Base-by-base conservation (phyloP, 1,140 invertebrate genomes). In the Ceratina calcarata region DNA sequence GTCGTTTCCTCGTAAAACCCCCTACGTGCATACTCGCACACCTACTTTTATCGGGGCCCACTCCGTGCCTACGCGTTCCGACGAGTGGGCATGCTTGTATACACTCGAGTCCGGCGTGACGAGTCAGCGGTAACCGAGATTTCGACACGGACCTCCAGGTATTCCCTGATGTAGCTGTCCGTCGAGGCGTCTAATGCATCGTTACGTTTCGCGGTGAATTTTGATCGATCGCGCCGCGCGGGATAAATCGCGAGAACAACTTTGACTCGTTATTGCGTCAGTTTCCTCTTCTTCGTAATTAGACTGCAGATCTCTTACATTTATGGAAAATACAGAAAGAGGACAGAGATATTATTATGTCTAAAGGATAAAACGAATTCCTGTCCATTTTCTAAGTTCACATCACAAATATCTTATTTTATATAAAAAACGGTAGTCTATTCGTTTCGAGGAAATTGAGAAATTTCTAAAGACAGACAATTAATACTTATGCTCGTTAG, bases 101-200 rank as follows among this genome's bases (percentile, higher is more conserved):
- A 67, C 78, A 45, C 37, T 45, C 37, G 67, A 86, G 70, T 75
- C 70, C 77, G 71, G 61, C 60, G 66, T 67, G 84, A 85, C 88
- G 86, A 91, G 81, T 90, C 90, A 91, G 89, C 90, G 77, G 66
- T 64, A 69, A 72, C 27, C 62, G 70, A 78, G 85, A 89, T 91
- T 91, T 90, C 89, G 81, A 89, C 82, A 90, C 83, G 82, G 84
- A 82, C 61, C 84, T 64, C 76, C 74, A 84, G 83, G 88, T 87
- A 90, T 89, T 88, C 83, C 86, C 71, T 80, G 82, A 86, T 87
- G 82, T 80, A 78, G 84, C 83, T 86, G 72, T 80, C 79, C 81
- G 85, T 83, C 8, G 32, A 84, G 18, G 6, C 15, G 45, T 53
- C 64, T 61, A 60, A 51, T 53, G 69, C 61, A 81, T 74, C 82